A percentile compares a stretch with the other conserved stretches of the same genome.
These are phyloP conservation scores for Micrastur ruficollis DNA, from an alignment of 2,797 vertebrate genomes.

Conservation along the genomic window DNA sequence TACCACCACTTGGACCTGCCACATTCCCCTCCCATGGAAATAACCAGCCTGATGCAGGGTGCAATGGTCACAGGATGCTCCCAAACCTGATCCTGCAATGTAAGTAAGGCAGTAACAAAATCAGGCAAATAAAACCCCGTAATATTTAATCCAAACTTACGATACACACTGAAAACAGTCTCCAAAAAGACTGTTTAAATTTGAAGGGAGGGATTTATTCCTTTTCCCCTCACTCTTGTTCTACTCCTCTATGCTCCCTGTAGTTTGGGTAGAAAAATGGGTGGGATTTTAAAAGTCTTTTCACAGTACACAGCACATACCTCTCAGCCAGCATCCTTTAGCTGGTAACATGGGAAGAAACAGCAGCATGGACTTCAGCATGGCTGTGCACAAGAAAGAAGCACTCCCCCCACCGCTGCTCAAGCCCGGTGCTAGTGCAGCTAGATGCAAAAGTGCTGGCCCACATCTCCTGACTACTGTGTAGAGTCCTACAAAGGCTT, in stretches of 20 bases:
- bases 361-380: not conserved
- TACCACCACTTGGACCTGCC: not conserved
- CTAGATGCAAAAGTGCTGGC: not conserved
- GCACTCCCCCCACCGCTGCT: accelerated
- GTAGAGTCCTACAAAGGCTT: not conserved
- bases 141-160: not conserved
- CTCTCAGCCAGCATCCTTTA: not conserved
- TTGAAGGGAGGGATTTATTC: not conserved
- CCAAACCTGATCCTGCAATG: not conserved
- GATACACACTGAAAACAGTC: not conserved
- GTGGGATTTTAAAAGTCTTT: not conserved
- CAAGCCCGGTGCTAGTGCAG: not conserved
- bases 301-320: not conserved
- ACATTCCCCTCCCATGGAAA: not conserved
- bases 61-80: not conserved
- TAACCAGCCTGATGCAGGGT: not conserved
- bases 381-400: not conserved
- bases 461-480: not conserved
- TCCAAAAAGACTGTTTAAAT: not conserved
- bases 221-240: not conserved
- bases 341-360: not conserved
- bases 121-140: not conserved
- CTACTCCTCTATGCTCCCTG: not conserved
- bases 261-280: not conserved
- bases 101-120: not conserved